phyloP scores from a whole-genome alignment of 2,888 invertebrate genomes.

The Proisotoma minuta region DNA sequence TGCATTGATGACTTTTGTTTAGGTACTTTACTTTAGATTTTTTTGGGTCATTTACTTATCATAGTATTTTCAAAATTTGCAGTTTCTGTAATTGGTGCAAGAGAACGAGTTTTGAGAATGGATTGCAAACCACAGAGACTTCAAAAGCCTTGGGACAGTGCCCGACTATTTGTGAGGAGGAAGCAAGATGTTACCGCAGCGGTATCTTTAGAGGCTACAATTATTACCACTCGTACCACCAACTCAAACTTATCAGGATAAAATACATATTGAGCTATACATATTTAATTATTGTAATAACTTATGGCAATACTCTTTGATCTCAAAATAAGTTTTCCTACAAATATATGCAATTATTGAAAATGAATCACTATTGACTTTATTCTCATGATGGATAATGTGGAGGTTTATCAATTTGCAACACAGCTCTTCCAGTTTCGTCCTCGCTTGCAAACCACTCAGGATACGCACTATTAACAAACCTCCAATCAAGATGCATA shows the following conservation, averaged over 20 bases:
- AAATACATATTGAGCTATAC: background rate
- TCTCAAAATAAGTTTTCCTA: background rate
- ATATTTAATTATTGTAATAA: no score
- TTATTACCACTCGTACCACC: constrained; percentile 19
- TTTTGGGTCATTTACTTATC: constrained; percentile 51
- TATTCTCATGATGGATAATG: background rate
- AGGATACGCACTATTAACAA: background rate
- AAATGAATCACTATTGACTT: background rate
- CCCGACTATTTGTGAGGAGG: constrained; percentile 72
- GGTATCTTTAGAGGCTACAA: constrained; percentile 27
- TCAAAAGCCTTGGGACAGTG: constrained; percentile 94
- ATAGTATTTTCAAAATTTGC: constrained; percentile 63
- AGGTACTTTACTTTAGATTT: constrained; percentile 17
- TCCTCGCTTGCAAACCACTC: background rate
- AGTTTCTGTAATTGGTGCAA: constrained; percentile 90
- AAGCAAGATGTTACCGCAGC: constrained; percentile 44
- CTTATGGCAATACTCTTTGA: no score
- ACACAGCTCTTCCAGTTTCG: background rate
- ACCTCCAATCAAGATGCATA: background rate
- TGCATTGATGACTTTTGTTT: constrained; percentile 44
- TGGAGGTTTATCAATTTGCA: background rate
- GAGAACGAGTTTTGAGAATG: constrained; percentile 87
- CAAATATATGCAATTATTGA: background rate
- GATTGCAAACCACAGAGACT: constrained; percentile 89
- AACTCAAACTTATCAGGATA: background rate